Percentiles rank a stretch among this genome's conserved stretches.
These are phyloP conservation scores for Thymallus thymallus DNA, from an alignment of 2,113 vertebrate species.

Conservation along the genomic window DNA sequence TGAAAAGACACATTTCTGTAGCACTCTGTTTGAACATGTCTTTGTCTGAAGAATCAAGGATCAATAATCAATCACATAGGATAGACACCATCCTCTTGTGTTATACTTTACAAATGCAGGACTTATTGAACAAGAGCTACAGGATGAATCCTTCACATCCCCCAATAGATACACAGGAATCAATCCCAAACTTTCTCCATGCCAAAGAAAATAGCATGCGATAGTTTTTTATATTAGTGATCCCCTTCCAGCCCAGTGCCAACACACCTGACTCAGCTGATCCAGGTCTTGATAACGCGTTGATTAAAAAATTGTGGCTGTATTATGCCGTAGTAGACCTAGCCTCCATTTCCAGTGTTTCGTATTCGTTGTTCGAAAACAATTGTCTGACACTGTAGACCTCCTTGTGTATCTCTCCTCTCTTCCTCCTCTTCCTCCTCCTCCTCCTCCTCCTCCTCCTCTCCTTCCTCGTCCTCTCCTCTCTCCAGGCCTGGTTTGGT, in stretches of 20 bases:
- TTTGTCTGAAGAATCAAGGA: neutral
- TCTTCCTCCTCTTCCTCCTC: no score
- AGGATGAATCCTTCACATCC: no score
- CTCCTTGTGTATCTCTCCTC: neutral
- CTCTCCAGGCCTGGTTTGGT: conserved; percentile 66
- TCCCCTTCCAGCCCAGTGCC: neutral
- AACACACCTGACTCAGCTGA: neutral
- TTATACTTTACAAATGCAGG: conserved; percentile 16
- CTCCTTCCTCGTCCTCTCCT: neutral
- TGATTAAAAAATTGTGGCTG: neutral
- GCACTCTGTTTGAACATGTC: neutral
- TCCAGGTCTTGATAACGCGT: no score
- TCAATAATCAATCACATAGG: conserved; percentile 22
- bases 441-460: neutral
- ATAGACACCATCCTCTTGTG: conserved; percentile 18
- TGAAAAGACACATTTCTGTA: neutral
- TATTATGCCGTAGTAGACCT: neutral
- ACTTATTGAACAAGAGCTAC: conserved; percentile 20
- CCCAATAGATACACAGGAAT: neutral
- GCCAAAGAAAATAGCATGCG: neutral
- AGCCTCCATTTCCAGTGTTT: neutral
- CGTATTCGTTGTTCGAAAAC: no score
- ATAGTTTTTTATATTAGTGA: neutral
- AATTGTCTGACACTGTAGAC: neutral
- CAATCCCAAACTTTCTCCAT: neutral